Percentiles rank a stretch among this genome's conserved stretches.
phyloP scores from a whole-genome alignment of 2,888 invertebrate genomes.

The Cerastis rubricosa region DNA sequence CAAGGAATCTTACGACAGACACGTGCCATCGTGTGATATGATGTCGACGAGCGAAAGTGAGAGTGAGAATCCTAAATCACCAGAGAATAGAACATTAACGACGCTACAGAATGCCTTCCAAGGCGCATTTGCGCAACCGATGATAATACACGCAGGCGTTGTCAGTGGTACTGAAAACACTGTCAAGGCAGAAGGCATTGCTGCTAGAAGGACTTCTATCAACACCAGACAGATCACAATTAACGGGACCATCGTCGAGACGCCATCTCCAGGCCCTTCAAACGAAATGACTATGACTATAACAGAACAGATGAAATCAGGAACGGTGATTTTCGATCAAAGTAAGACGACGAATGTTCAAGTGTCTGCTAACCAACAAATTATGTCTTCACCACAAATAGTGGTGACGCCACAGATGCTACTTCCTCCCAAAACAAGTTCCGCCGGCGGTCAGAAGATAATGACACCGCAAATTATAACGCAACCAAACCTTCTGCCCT shows the following conservation, averaged over 20 bases:
- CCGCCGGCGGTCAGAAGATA: constrained; percentile 83
- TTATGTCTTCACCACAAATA: constrained; percentile 88
- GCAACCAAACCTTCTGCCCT: constrained; percentile 86
- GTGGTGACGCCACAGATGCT: constrained; percentile 89
- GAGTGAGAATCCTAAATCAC: constrained; percentile 92
- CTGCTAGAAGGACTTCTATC: constrained; percentile 87
- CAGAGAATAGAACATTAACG: constrained; percentile 88
- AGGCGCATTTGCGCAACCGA: constrained; percentile 88
- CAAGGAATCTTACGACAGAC: constrained; percentile 95
- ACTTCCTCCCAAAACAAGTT: constrained; percentile 86
- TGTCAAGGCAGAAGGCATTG: constrained; percentile 88
- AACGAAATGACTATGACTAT: constrained; percentile 90
- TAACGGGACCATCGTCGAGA: constrained; percentile 89
- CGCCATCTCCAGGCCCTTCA: constrained; percentile 88
- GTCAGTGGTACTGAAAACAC: constrained; percentile 87
- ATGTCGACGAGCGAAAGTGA: constrained; percentile 96
- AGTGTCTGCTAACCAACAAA: constrained; percentile 87
- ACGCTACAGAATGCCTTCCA: constrained; percentile 89
- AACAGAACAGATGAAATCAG: constrained; percentile 88
- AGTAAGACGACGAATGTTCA: constrained; percentile 87
- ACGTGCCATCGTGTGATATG: constrained; percentile 94
- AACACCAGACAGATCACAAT: constrained; percentile 90
- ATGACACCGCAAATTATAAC: constrained; percentile 87
- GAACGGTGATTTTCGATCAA: constrained; percentile 88
- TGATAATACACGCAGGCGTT: constrained; percentile 88